Evolutionary conservation across 2,888 invertebrate genomes (phyloP).

Genomic region (Dromius quadrimaculatus): DNA sequence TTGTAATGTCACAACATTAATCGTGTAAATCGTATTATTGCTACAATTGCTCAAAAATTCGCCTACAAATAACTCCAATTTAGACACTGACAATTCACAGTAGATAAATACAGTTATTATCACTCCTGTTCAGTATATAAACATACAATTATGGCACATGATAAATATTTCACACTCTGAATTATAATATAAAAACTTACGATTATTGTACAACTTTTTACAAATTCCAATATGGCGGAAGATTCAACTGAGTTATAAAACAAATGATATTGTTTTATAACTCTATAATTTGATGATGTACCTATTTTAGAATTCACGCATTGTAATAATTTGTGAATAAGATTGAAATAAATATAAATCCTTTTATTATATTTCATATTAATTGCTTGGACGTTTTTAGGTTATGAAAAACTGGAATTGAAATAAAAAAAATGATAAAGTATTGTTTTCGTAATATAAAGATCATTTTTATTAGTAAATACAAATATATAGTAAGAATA

Average conservation of each 20-base stretch:
- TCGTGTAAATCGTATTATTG: not conserved
- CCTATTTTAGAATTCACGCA: conserved; percentile 36
- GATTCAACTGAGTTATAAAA: conserved; percentile 21
- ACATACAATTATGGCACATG: conserved; percentile 47
- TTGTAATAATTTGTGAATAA: conserved; percentile 24
- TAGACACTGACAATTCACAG: conserved; percentile 19
- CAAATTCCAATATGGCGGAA: conserved; percentile 15
- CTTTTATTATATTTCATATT: conserved; percentile 30
- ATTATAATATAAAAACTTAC: conserved; percentile 23
- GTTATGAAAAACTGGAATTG: too few species aligned
- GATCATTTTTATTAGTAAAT: conserved; percentile 43
- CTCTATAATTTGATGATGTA: conserved; percentile 35
- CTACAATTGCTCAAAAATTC: not conserved
- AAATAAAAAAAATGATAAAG: too few species aligned
- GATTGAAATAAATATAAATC: conserved; percentile 7
- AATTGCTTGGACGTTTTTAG: conserved; percentile 22
- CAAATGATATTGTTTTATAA: conserved; percentile 23
- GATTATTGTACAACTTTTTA: conserved; percentile 23
- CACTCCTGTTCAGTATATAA: conserved; percentile 32
- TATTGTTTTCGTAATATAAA: conserved; percentile 32
- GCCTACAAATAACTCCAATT: conserved; percentile 41
- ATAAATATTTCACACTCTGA: conserved; percentile 21
- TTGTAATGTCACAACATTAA: too few species aligned
- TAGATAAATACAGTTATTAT: conserved; percentile 40
- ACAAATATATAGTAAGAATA: conserved; percentile 44